Conservation (phyloP, 2,797 vertebrate species). For the Danio aesculapii region DNA sequence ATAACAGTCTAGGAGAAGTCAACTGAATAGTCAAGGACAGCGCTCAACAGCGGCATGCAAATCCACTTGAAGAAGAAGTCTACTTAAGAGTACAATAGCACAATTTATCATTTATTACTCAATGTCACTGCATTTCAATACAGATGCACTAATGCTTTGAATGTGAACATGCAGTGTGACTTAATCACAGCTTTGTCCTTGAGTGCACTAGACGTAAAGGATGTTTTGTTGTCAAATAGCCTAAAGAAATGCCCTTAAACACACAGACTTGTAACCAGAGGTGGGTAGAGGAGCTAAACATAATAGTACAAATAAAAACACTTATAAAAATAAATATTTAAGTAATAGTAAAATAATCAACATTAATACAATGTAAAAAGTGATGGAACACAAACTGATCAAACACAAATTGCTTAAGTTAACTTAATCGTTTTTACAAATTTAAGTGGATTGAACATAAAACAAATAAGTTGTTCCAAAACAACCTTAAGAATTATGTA, state of each 20-base stretch:
- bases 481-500: too few relatives aligned
- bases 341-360: too few relatives aligned
- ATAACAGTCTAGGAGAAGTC: background rate
- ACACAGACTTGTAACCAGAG: background rate
- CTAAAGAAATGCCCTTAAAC: conserved; percentile 6
- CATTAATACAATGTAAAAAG: too few relatives aligned
- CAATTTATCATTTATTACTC: background rate
- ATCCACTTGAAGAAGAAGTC: conserved; percentile 11
- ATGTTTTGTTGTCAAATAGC: conserved; percentile 24
- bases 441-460: too few relatives aligned
- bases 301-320: too few relatives aligned
- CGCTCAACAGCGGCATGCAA: background rate
- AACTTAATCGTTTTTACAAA: too few relatives aligned
- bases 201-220: background rate
- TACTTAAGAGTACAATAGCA: conserved; percentile 29
- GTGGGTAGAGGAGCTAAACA: too few relatives aligned
- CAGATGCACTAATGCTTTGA: background rate
- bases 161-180: conserved; percentile 9
- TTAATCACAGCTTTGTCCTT: conserved; percentile 18
- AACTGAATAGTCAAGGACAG: conserved; percentile 27
- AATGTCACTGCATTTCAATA: conserved; percentile 29
- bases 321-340: too few relatives aligned
- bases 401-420: too few relatives aligned
- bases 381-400: too few relatives aligned
- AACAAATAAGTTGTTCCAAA: too few relatives aligned